Evolutionary conservation across 2,797 vertebrate species (phyloP).

Genomic region (Rachycentron canadum): DNA sequence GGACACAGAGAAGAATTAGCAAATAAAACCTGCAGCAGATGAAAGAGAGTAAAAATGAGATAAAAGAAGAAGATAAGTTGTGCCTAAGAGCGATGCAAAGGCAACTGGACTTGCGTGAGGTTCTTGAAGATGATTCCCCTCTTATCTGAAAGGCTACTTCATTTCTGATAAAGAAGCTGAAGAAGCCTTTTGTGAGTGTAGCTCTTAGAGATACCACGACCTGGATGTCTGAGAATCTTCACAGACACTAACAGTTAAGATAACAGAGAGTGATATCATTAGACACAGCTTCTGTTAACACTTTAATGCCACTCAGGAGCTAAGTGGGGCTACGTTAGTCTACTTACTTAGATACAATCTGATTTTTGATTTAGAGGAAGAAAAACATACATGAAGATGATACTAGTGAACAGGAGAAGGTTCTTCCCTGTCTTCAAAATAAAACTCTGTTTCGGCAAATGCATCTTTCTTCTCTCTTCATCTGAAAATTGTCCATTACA

Average conservation of each 20-base stretch:
- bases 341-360: background rate
- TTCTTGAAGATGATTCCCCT: too few species aligned
- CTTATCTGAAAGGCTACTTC: too few species aligned
- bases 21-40: constrained; percentile 31
- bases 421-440: background rate
- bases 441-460: background rate
- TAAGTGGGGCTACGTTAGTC: background rate
- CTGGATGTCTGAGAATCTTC: too few species aligned
- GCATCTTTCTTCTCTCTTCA: background rate
- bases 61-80: background rate
- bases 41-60: constrained; percentile 14
- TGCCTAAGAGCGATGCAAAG: too few species aligned
- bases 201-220: too few species aligned
- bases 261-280: constrained; percentile 19
- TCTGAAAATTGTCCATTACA: background rate
- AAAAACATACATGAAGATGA: background rate
- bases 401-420: background rate
- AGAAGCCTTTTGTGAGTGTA: too few species aligned
- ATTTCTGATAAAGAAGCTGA: too few species aligned
- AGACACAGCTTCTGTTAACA: background rate
- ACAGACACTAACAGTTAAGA: background rate
- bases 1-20: constrained; percentile 37
- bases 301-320: background rate
- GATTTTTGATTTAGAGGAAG: background rate
- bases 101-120: too few species aligned